phyloP scores from a whole-genome alignment of 2,888 invertebrate genomes.

The Dorcus hopei region DNA sequence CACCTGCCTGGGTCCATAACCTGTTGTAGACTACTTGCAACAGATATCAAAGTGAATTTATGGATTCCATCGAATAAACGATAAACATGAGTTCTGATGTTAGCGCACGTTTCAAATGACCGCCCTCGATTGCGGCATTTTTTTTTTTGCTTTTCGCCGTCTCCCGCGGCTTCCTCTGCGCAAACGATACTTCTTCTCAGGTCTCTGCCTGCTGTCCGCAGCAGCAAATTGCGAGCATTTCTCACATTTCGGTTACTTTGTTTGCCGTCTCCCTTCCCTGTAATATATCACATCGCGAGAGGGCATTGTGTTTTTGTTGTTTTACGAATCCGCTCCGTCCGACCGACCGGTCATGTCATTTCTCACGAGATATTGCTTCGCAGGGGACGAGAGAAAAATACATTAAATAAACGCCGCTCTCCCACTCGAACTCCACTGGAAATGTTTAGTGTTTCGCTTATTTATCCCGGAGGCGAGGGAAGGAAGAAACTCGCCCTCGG shows the following conservation, averaged over 20 bases:
- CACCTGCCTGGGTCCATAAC: too few relatives aligned
- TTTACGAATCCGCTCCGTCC: conserved; percentile 20
- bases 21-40: too few relatives aligned
- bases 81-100: too few relatives aligned
- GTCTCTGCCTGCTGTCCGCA: neutral
- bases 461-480: too few relatives aligned
- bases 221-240: too few relatives aligned
- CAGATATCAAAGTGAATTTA: too few relatives aligned
- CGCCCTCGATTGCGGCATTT: too few relatives aligned
- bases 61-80: too few relatives aligned
- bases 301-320: conserved; percentile 20
- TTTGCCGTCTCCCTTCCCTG: conserved; percentile 18
- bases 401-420: neutral
- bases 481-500: too few relatives aligned
- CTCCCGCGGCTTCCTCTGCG: neutral
- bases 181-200: neutral
- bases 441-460: neutral
- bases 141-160: neutral
- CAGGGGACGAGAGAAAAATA: conserved; percentile 8
- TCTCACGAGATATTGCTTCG: conserved; percentile 25
- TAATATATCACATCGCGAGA: conserved; percentile 27
- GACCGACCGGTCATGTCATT: conserved; percentile 25
- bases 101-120: too few relatives aligned
- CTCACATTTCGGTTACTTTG: conserved; percentile 19
- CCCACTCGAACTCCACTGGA: neutral